Evolutionary conservation across 2,888 invertebrate genomes (phyloP), one percentile per base, ranked within the genome.

Genomic region (Eulithis testata): DNA sequence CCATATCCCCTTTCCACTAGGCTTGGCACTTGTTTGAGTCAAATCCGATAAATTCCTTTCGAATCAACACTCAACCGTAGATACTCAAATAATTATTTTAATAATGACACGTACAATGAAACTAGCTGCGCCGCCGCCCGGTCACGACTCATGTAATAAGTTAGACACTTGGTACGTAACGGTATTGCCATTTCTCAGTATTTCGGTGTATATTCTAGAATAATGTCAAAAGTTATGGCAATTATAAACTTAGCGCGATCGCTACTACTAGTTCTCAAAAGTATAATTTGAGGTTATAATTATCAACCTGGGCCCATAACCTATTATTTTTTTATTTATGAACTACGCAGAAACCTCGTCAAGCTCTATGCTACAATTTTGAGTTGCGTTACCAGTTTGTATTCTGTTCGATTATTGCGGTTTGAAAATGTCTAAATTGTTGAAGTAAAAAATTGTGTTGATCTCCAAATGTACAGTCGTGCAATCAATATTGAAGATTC

Each of bases 51-150:
- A 80, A 79, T 76, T 73, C 74, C 68, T 45, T 11, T 60, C 66
- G 31, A 71, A 71, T 66, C 66, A 65, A 71, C 69, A 71, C 70
- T 65, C 64, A 57, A 68, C 65, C 69, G 67, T 58, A 60, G 56
- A 63, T 60, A 58, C 70, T 73, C 65, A 60, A 69, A 80, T 84
- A 81, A 84, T 86, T 82, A 79, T 75, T 72, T 64, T 78, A 78
- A 81, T 83, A 82, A 83, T 80, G 73, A 79, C 78, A 79, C 80
- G 79, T 71, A 66, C 65, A 43, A 72, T 71, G 71, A 72, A 80
- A 76, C 74, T 68, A 70, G 51, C 59, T 54, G 27, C 36, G 45
- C 51, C 7, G 37, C 50, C 36, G 59, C 53, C 59, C 60, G 65
- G 69, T 73, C 72, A 73, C 76, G 72, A 68, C 60, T 61, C 7